Evolutionary conservation across 2,113 vertebrate genomes (phyloP), one percentile per base, ranked within the genome.

Genomic region (Diphyllodes magnificus): DNA sequence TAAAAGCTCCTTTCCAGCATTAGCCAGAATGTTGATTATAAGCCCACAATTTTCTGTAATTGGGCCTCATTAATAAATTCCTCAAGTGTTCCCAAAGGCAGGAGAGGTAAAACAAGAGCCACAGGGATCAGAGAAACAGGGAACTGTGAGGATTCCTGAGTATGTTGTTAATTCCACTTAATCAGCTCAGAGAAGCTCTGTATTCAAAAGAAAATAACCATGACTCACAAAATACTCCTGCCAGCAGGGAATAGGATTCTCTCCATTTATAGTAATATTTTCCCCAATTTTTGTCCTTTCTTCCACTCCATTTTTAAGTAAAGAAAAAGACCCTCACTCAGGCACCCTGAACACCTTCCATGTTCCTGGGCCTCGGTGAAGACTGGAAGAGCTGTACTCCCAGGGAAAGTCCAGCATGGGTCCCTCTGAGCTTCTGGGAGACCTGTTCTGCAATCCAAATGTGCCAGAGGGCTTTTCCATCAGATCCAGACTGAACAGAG

Each of bases 41-140:
- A 97, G 90, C 65, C 79, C 90, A 86, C 90, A 92, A 50, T 93
- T 90, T 95, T 96, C 92, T 83, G 37, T 98, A 98, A 98, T 96
- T 97, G 93, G 96, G 79, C 72, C 97, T 98, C 97, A 97, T 98
- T 98, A 98, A 97, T 97, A 97, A 97, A 98, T 98, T 98, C 97
- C 96, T 98, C 88, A 93, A 96, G 94, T 70, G 53, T 95, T 95
- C 79, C 90, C 81, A 96, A 95, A 96, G 86, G 77, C 95, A 92
- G 60, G 44, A 95, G 95, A 97, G 75, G 91, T 96, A 92, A 94
- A 97, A 97, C 56, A 94, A 94, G 92, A 96, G 73, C 92, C 88
- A 91, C 77, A 45, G 91, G 90, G 88, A 95, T 96, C 94, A 96
- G 95, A 96, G 97, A 88, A 91, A 97, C 49, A 30, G 83, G 70